Evolutionary conservation across 2,888 invertebrate species (phyloP).

Genomic region (Loripinus fragilis): DNA sequence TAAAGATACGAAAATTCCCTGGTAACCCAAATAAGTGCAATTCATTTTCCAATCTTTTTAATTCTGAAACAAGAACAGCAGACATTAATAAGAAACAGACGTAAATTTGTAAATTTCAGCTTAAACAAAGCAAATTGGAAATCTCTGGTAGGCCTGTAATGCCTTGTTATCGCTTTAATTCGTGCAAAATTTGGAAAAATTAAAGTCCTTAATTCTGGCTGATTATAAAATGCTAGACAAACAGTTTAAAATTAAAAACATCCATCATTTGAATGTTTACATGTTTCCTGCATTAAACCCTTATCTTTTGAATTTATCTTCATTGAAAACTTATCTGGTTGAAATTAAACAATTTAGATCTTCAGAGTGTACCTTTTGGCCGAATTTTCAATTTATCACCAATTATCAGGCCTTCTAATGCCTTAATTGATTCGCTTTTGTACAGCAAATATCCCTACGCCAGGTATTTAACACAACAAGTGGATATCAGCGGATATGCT

Average conservation of each 20-base stretch:
- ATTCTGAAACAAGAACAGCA: constrained; percentile 6
- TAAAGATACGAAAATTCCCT: neutral
- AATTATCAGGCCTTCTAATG: constrained; percentile 61
- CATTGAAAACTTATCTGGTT: constrained; percentile 64
- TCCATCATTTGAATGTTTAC: constrained; percentile 63
- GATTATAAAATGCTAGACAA: constrained; percentile 61
- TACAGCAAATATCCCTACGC: constrained; percentile 5
- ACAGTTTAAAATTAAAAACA: constrained; percentile 64
- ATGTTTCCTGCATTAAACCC: constrained; percentile 60
- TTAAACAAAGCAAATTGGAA: constrained; percentile 9
- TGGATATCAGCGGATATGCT: neutral
- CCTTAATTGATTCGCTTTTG: constrained; percentile 28
- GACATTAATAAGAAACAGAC: constrained; percentile 14
- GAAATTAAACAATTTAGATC: constrained; percentile 67
- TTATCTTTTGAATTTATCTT: constrained; percentile 65
- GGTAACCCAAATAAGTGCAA: constrained; percentile 10
- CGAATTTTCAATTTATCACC: constrained; percentile 66
- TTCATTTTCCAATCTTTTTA: constrained; percentile 4
- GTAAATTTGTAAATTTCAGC: neutral
- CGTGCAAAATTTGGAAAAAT: constrained; percentile 53
- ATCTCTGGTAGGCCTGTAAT: constrained; percentile 27
- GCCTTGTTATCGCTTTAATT: constrained; percentile 39
- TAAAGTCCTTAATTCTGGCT: constrained; percentile 58
- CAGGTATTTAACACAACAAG: constrained; percentile 19
- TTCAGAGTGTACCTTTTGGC: constrained; percentile 61